Evolutionary conservation across 92 coral and sea anemone species (phyloP).

Genomic region (Umimayanthus kanabou): DNA sequence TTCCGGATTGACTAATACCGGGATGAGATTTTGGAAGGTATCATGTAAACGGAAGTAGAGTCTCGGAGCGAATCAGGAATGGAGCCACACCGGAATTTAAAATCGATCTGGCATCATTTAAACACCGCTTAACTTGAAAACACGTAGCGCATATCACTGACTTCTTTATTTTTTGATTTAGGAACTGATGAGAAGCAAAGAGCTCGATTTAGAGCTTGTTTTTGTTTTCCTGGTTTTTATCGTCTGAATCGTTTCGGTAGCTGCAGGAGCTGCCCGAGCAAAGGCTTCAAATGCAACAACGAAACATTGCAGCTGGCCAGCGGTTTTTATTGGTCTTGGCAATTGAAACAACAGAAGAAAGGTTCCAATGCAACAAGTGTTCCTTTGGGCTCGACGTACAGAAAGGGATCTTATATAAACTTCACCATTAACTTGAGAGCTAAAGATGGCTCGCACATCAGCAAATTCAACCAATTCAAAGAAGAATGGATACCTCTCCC

Average conservation of each 20-base stretch:
- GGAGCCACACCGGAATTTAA: too few species aligned
- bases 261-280: conserved; percentile 31
- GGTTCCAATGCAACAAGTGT: neutral
- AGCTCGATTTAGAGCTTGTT: conserved; percentile 52
- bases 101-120: too few species aligned
- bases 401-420: neutral
- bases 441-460: conserved; percentile 1
- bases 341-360: conserved; percentile 4
- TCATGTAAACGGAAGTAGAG: too few species aligned
- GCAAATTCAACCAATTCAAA: conserved; percentile 4
- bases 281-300: conserved; percentile 35
- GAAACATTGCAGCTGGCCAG: conserved; percentile 39
- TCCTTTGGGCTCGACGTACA: neutral
- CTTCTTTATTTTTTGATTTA: neutral
- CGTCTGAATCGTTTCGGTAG: conserved; percentile 48
- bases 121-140: too few species aligned
- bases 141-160: too few species aligned
- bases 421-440: conserved; percentile 2
- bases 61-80: too few species aligned
- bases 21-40: too few species aligned
- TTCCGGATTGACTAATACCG: too few species aligned
- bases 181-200: conserved; percentile 32
- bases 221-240: conserved; percentile 25
- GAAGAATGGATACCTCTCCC: conserved; percentile 28
- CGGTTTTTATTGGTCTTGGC: conserved; percentile 52